Evolutionary conservation across 2,888 invertebrate species (phyloP), one percentile per base, ranked within the genome.

Genomic region (Eristalis tenax): DNA sequence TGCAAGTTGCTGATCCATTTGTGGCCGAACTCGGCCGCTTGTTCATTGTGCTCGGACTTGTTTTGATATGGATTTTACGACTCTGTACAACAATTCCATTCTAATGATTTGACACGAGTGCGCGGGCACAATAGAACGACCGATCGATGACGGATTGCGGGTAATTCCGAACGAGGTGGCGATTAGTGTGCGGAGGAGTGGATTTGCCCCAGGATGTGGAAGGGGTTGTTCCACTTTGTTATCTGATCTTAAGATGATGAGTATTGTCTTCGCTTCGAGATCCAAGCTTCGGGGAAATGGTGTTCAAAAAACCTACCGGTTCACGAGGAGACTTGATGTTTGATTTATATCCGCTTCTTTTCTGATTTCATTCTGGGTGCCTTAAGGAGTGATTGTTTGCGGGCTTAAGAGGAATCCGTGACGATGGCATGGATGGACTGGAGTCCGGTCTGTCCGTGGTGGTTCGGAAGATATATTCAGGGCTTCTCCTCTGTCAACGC

Each of bases 141-240:
- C 8, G 50, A 18, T 18, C 23, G 65, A 76, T 85, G 85, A 81
- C 85, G 85, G 85, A 81, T 85, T 69, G 61, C 73, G 85, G 85
- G 85, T 77, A 77, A 85, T 85, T 85, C 81, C 85, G 50, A 38
- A 6, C 15, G n/a, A 71, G 59, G 57, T n/a, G 8, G 23, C 32
- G 23, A 35, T 64, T 11, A n/a, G 43, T 83, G 81, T 28, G 76
- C 8, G 50, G 85, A 81, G 81, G 85, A 81, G 81, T 77, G 85
- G 85, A 85, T 73, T 81, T 81, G 68, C 85, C 85, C 82, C 81
- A 81, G 85, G 85, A 85, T 77, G 85, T 73, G 18, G 50, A 50
- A 50, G 50, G 50, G 50, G 50, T 18, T 50, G 50, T 50, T 50
- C 50, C 18, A 50, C 6, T 50, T 43, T 15, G 43, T 43, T 43